Evolutionary conservation across 2,888 invertebrate species (phyloP).

Genomic region (Ichneumon xanthorius): DNA sequence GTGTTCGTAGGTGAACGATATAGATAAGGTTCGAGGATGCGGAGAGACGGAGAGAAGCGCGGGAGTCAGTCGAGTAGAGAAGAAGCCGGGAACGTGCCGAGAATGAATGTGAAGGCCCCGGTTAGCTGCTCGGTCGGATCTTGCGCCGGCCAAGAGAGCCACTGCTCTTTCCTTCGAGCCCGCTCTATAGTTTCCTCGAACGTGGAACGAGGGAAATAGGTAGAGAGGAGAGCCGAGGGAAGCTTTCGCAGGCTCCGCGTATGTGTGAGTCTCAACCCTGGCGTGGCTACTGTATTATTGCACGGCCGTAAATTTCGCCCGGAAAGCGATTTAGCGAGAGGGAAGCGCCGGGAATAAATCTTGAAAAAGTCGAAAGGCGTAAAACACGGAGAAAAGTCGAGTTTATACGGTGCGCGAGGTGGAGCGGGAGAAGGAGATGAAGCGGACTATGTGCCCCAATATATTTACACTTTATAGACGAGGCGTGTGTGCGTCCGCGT

Average conservation of each 20-base stretch:
- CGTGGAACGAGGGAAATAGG: constrained; percentile 51
- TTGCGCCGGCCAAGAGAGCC: constrained; percentile 45
- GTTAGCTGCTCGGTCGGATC: constrained; percentile 57
- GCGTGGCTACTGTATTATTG: constrained; percentile 78
- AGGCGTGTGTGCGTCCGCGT: neutral
- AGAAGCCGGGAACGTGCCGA: constrained; percentile 80
- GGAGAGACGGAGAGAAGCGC: constrained; percentile 61
- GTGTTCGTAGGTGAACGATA: constrained; percentile 21
- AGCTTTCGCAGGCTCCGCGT: constrained; percentile 8
- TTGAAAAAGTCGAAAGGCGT: constrained; percentile 85
- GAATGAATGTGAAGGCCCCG: constrained; percentile 77
- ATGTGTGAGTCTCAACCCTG: neutral
- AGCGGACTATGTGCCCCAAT: constrained; percentile 26
- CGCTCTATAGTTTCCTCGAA: constrained; percentile 54
- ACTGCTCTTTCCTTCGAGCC: constrained; percentile 33
- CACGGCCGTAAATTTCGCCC: constrained; percentile 84
- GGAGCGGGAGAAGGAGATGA: constrained; percentile 14
- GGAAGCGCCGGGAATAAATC: constrained; percentile 84
- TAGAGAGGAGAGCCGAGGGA: neutral
- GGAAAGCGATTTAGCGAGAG: constrained; percentile 85
- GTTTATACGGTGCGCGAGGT: neutral
- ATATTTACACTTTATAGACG: constrained; percentile 41
- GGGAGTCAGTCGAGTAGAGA: constrained; percentile 69
- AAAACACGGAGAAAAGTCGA: constrained; percentile 72
- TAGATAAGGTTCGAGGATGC: constrained; percentile 44